phyloP scores from a whole-genome alignment of 2,888 invertebrate species.

The Cosmorhoe ocellata region DNA sequence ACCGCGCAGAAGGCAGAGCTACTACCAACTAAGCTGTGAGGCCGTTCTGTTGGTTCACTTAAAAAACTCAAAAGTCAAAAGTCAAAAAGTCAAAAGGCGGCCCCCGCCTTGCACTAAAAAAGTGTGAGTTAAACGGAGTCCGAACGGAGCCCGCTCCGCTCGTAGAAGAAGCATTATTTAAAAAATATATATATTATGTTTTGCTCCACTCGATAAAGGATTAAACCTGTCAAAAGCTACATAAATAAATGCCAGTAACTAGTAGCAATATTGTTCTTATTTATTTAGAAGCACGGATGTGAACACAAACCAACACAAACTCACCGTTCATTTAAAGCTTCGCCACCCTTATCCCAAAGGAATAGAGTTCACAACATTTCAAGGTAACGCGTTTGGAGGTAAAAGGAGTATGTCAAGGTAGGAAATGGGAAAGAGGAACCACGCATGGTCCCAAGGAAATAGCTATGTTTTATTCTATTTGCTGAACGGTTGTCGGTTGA shows the following conservation, averaged over 20 bases:
- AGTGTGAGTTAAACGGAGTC: no score
- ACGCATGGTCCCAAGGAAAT: slow-evolving; percentile 60
- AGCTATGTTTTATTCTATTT: slow-evolving; percentile 66
- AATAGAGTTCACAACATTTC: slow-evolving; percentile 33
- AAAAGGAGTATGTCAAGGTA: slow-evolving; percentile 42
- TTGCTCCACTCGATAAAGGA: neutral
- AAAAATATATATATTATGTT: no score
- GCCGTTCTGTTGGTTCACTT: no score
- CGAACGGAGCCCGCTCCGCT: no score
- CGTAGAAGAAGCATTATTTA: no score
- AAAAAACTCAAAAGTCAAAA: no score
- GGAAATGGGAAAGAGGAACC: slow-evolving; percentile 54
- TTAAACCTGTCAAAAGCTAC: slow-evolving; percentile 1
- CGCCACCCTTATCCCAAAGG: slow-evolving; percentile 1
- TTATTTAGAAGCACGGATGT: slow-evolving; percentile 53
- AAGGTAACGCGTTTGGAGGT: neutral
- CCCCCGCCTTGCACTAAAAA: no score
- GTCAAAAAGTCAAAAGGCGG: no score
- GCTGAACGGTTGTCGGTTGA: slow-evolving; percentile 55
- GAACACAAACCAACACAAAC: slow-evolving; percentile 34
- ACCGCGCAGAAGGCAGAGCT: no score
- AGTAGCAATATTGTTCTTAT: slow-evolving; percentile 59
- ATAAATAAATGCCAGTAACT: neutral
- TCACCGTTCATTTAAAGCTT: slow-evolving; percentile 17
- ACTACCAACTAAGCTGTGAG: no score